A percentile compares a stretch with the other conserved stretches of the same genome.
These are phyloP conservation scores for Gortyna flavago DNA, from an alignment of 2,888 invertebrate genomes.

Conservation along the genomic window DNA sequence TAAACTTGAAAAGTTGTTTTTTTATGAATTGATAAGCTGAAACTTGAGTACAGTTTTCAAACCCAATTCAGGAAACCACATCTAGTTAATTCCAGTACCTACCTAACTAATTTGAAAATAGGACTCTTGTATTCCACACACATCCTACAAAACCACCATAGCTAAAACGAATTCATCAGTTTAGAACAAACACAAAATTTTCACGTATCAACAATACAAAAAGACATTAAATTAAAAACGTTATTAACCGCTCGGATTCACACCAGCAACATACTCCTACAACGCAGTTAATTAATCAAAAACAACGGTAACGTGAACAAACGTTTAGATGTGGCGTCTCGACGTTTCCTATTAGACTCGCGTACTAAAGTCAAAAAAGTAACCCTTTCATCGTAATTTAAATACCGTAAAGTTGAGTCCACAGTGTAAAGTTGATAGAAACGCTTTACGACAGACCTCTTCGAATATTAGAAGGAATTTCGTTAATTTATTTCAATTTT, in stretches of 20 bases:
- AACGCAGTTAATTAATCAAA: slow-evolving; percentile 53
- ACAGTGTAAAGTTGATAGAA: slow-evolving; percentile 65
- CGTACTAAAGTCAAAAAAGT: slow-evolving; percentile 53
- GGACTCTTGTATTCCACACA: not conserved
- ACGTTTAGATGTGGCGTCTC: slow-evolving; percentile 37
- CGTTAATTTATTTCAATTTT: slow-evolving; percentile 75
- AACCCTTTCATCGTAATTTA: slow-evolving; percentile 69
- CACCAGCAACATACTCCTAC: not conserved
- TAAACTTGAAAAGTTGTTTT: not conserved
- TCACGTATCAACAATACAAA: slow-evolving; percentile 5
- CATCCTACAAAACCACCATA: not conserved
- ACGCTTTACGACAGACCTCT: slow-evolving; percentile 66
- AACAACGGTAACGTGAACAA: slow-evolving; percentile 34
- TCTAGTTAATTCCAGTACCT: not conserved
- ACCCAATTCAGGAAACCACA: not conserved
- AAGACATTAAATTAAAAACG: slow-evolving; percentile 29
- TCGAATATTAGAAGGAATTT: slow-evolving; percentile 67
- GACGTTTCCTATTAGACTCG: slow-evolving; percentile 40
- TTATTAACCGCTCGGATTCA: slow-evolving; percentile 3
- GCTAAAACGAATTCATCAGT: not conserved
- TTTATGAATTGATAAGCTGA: too few relatives aligned
- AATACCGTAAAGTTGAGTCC: slow-evolving; percentile 69
- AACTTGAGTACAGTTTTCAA: not conserved
- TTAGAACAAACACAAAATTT: not conserved
- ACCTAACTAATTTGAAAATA: not conserved